phyloP scores from a whole-genome alignment of 2,888 invertebrate genomes.

The Philhelius pedissequus region DNA sequence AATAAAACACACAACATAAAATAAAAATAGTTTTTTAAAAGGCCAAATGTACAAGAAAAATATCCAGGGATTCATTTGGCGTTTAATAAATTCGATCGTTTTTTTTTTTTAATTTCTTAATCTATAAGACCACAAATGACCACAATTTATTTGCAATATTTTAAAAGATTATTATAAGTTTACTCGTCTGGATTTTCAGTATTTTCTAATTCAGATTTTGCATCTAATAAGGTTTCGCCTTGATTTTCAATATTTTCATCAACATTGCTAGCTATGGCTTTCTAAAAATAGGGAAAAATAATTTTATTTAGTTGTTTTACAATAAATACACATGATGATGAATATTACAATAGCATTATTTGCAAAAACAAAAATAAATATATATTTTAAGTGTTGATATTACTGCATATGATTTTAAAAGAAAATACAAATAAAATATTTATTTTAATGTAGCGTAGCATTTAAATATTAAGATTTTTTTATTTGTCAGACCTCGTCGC shows the following conservation, averaged over 20 bases:
- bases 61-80: conserved; percentile 8
- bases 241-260: conserved; percentile 46
- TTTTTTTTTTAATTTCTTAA: conserved; percentile 33
- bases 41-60: conserved; percentile 46
- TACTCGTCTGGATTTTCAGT: conserved; percentile 40
- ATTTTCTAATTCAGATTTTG: conserved; percentile 36
- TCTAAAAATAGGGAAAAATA: conserved; percentile 42
- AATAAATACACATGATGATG: background rate
- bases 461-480: background rate
- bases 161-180: conserved; percentile 7
- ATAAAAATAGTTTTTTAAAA: conserved; percentile 15
- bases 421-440: background rate
- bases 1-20: background rate
- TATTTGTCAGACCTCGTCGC: conserved; percentile 39
- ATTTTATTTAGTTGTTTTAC: background rate
- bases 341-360: background rate
- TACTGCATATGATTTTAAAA: background rate
- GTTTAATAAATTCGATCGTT: conserved; percentile 26
- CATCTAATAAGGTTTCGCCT: conserved; percentile 33
- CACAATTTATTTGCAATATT: conserved; percentile 34
- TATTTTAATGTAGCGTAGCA: background rate
- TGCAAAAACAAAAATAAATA: background rate
- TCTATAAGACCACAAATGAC: conserved; percentile 62
- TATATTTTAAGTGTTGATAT: background rate
- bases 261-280: conserved; percentile 54